A percentile compares a stretch with the other conserved stretches of the same genome.
Evolutionary conservation across 1,140 invertebrate genomes (phyloP).

Genomic region (Mercenaria mercenaria): DNA sequence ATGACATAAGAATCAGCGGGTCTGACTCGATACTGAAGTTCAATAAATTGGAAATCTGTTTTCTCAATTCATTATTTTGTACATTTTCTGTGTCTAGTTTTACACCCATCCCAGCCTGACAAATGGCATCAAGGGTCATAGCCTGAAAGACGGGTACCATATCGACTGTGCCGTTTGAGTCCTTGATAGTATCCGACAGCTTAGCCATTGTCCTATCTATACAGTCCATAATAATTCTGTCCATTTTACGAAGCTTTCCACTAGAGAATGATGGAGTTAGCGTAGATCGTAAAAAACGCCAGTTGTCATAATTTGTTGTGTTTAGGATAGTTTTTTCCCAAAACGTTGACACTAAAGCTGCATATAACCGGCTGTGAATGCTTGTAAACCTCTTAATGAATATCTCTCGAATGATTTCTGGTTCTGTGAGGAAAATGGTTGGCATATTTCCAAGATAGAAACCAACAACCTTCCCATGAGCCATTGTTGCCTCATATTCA

Average conservation of each 20-base stretch:
- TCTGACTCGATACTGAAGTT: slow-evolving; percentile 27
- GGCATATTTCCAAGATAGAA: slow-evolving; percentile 49
- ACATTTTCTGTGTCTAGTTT: slow-evolving; percentile 8
- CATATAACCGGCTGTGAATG: slow-evolving; percentile 1
- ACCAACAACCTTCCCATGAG: slow-evolving; percentile 33
- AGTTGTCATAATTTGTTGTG: background rate
- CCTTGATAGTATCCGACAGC: background rate
- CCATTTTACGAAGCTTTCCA: no score
- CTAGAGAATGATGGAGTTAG: no score
- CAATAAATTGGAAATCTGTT: slow-evolving; percentile 1
- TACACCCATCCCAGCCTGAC: slow-evolving; percentile 21
- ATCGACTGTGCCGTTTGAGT: background rate
- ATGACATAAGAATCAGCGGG: background rate
- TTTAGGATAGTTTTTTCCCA: slow-evolving; percentile 23
- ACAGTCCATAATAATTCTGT: background rate
- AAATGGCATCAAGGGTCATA: slow-evolving; percentile 35
- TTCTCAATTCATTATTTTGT: slow-evolving; percentile 4
- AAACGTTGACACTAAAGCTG: background rate
- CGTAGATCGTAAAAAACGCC: no score
- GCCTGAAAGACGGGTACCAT: slow-evolving; percentile 27
- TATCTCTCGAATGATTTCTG: slow-evolving; percentile 40
- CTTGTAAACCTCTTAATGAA: slow-evolving; percentile 15
- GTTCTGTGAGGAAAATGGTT: slow-evolving; percentile 29
- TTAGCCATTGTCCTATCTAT: background rate
- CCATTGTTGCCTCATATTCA: background rate